Base-by-base conservation (phyloP, 2,113 vertebrate genomes). In the Oriolus oriolus region DNA sequence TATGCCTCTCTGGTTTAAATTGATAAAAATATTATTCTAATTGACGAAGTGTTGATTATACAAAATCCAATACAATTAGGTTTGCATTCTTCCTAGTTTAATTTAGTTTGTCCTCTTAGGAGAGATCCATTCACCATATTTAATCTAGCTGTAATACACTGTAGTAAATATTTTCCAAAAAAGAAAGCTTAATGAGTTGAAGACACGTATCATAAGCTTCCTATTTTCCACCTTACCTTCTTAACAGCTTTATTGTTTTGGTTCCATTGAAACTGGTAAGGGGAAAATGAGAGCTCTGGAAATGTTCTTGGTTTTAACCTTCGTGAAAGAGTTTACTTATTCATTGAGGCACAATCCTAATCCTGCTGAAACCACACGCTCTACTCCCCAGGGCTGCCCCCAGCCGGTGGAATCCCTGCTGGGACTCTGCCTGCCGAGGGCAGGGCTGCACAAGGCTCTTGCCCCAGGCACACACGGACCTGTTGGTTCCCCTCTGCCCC, bases 71-170 rank as follows among this genome's bases (percentile, higher is more conserved):
- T 92, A 82, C 20, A 92, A 89, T 97, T 97, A 93, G 22, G 57
- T 95, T 90, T 97, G 42, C 33, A 74, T 73, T 93, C 77, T 89
- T 95, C 65, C 33, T 87, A 47, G 77, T 96, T 97, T 96, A 97
- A 96, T 98, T 96, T 93, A 87, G 19, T 97, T 90, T 94, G 86
- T 97, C 54, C 92, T 47, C 71, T 95, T 81, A 95, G 91, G 89
- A 95, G 84, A 94, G 12, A 97, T 84, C 26, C 50, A 92, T 93
- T 95, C 78, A 90, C 91, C 47, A 61, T 93, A 95, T 93, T 96
- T 97, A 97, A 97, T 97, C 96, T 89, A 93, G 69, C 50, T 96
- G 24, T 87, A 97, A 93, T 74, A 94, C 35, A 80, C 9, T 85
- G 22, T 75, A 94, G 85, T 90, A 97, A 95, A 87, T 95, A 94